Evolutionary conservation across 2,888 invertebrate genomes (phyloP), one percentile per base, ranked within the genome.

Genomic region (Latrodectus elegans): DNA sequence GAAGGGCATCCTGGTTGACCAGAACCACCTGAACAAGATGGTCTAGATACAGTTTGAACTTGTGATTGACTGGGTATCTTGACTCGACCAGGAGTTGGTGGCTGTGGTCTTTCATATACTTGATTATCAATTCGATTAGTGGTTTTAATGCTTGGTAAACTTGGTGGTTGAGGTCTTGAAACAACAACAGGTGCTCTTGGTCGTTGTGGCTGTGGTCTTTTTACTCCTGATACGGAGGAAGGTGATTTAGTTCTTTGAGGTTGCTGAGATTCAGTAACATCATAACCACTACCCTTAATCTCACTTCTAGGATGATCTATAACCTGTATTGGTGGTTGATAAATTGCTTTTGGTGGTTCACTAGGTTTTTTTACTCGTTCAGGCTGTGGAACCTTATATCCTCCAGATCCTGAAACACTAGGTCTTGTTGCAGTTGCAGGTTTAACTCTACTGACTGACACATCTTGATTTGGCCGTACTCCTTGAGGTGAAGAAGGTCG

Each of bases 301-400:
- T 83, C 84, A 14, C 78, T 60, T 22, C 64, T 70, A 14, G 88
- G 88, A 53, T 79, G 88, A 49, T 88, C 83, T 70, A 87, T 60
- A 11, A 82, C 78, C 74, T 88, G 88, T n/a, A 79, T 82, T 26
- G 88, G 88, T 15, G 88, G 82, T 38, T 88, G 88, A 70, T 88
- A 83, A 14, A 82, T 22, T 53, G 52, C 78, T 52, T 71, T 79
- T 26, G 79, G 73, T 52, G 88, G 86, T n/a, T 87, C 86, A 51
- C 86, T 87, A n/a, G 86, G 86, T n/a, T 81, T 87, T 52, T 87
- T 87, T 8, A 87, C 71, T 55, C 81, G 26, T 1, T 73, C 72
- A 22, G 71, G 81, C 17, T 77, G 72, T 9, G 86, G 81, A 11
- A 76, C 71, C 72, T 87, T 87, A 22, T 87, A 87, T 72, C 72